These are phyloP conservation scores for Theristus sp. DNA, from an alignment of 2,888 invertebrate species.

Conservation along the genomic window DNA sequence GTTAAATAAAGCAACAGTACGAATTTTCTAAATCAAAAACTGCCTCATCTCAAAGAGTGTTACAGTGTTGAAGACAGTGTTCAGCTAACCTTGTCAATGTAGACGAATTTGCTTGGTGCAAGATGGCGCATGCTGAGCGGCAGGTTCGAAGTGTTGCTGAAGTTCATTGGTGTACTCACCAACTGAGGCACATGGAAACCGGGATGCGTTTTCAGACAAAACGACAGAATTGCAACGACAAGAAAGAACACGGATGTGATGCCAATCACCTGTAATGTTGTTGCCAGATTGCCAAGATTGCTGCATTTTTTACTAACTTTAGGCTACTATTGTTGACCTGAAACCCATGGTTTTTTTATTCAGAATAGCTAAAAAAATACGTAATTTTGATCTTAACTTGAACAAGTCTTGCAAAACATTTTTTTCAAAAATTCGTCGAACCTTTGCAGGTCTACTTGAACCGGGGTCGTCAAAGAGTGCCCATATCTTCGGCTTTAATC, in stretches of 20 bases:
- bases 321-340: too few relatives aligned
- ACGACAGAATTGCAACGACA: slow-evolving; percentile 79
- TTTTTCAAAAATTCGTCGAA: too few relatives aligned
- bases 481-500: slow-evolving; percentile 92
- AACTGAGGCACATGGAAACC: slow-evolving; percentile 51
- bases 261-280: slow-evolving; percentile 70
- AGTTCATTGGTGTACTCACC: not conserved
- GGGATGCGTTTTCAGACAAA: slow-evolving; percentile 89
- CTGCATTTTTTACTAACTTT: too few relatives aligned
- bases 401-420: too few relatives aligned
- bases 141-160: not conserved
- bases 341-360: too few relatives aligned
- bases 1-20: too few relatives aligned
- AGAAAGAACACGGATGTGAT: slow-evolving; percentile 86
- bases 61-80: too few relatives aligned
- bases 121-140: not conserved
- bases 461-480: slow-evolving; percentile 96
- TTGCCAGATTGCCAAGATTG: too few relatives aligned
- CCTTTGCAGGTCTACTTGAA: slow-evolving; percentile 90
- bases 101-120: not conserved
- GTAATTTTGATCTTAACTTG: too few relatives aligned
- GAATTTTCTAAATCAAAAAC: too few relatives aligned
- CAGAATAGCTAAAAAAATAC: too few relatives aligned
- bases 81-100: not conserved
- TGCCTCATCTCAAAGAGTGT: too few relatives aligned